Evolutionary conservation across 2,888 invertebrate species (phyloP).

Genomic region (Galerucella pusilla): DNA sequence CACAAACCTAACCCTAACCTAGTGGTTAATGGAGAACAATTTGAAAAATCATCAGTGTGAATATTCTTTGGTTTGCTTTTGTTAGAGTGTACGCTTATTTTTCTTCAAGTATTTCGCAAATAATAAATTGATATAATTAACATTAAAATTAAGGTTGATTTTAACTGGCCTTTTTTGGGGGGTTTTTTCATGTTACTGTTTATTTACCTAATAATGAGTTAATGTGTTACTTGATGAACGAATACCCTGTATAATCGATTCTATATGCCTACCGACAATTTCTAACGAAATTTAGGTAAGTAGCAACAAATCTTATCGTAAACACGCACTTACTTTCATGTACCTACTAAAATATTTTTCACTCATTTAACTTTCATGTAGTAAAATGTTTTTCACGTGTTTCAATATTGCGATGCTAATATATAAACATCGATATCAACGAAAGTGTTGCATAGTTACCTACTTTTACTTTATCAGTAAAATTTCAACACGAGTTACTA

Average conservation of each 20-base stretch:
- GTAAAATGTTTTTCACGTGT: slow-evolving; percentile 6
- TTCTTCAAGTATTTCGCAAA: no score
- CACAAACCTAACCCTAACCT: no score
- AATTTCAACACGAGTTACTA: neutral
- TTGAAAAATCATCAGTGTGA: no score
- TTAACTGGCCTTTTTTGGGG: no score
- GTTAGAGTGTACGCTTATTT: no score
- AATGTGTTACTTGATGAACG: no score
- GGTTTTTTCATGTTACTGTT: no score
- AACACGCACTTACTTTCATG: slow-evolving; percentile 7
- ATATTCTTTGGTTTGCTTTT: no score
- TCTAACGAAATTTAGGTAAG: slow-evolving; percentile 5
- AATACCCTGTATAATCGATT: neutral
- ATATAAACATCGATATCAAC: slow-evolving; percentile 8
- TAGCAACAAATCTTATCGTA: slow-evolving; percentile 1
- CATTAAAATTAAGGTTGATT: no score
- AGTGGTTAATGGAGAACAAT: no score
- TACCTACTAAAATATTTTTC: neutral
- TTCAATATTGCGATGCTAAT: slow-evolving; percentile 1
- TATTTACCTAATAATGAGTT: no score
- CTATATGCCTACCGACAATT: neutral
- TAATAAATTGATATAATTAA: no score
- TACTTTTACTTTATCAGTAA: slow-evolving; percentile 8
- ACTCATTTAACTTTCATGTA: neutral
- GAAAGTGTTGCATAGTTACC: slow-evolving; percentile 12